Conservation (phyloP, 2,113 vertebrate species). For the Recurvirostra avosetta region DNA sequence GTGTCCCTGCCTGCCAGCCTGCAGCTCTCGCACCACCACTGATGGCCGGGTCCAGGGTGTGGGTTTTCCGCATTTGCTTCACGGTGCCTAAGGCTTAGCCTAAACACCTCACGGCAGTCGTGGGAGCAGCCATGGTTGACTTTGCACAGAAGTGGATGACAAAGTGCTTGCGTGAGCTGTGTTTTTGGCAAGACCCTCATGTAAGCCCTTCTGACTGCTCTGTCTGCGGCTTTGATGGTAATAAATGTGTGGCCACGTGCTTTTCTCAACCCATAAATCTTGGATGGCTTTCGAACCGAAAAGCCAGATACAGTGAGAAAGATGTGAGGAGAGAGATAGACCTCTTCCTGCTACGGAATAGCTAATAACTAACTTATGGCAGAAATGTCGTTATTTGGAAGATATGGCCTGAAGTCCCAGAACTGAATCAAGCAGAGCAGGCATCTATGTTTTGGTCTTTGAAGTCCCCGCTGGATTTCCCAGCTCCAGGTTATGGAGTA, state of each 20-base stretch:
- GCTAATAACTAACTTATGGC: not conserved
- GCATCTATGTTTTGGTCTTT: not conserved
- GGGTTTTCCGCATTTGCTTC: not conserved
- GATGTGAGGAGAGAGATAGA: not conserved
- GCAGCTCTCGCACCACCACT: not conserved
- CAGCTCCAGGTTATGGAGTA: not conserved
- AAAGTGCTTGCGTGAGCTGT: not conserved
- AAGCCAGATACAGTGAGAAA: not conserved
- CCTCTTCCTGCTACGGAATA: not conserved
- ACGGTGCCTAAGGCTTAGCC: not conserved
- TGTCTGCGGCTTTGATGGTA: not conserved
- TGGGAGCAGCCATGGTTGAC: not conserved
- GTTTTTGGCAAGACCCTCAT: not conserved
- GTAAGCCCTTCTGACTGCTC: not conserved
- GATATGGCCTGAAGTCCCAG: not conserved
- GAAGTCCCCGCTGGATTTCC: not conserved
- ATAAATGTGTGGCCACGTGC: no score
- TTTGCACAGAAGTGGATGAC: not conserved
- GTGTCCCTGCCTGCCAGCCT: not conserved
- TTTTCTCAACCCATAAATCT: not conserved
- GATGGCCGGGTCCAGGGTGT: fast-evolving
- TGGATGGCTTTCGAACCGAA: not conserved
- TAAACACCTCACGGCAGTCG: not conserved
- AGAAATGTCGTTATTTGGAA: not conserved
- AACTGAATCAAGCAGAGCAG: not conserved